Base-by-base conservation (phyloP, 1,140 invertebrate genomes). In the Listronotus bonariensis region DNA sequence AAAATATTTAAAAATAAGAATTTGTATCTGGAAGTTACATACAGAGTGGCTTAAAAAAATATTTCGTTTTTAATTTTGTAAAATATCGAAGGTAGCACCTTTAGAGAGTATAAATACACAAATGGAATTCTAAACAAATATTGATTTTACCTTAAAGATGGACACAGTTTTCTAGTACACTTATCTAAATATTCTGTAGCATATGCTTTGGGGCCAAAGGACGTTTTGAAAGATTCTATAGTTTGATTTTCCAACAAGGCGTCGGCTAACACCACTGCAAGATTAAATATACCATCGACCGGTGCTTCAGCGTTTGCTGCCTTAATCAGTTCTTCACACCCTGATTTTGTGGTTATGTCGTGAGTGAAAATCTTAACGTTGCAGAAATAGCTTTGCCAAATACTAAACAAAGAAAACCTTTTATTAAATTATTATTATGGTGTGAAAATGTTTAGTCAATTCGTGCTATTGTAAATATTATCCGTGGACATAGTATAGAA, bases 241-340 rank as follows among this genome's bases (percentile, higher is more conserved):
- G 80, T 84, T 74, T 86, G 84, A 65, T 86, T 85, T 49, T 81
- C 77, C 55, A 81, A 80, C 0, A 85, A 0, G 4, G 69, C 73
- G 43, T 87, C 85, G 55, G 78, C 80, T 4, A 86, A 70, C 20
- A 88, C 84, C 60, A 87, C 87, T 7, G 91, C 91, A 14, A 93
- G 78, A 76, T 93, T 90, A 75, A 92, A 93, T 31, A 93, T 86
- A n/a, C 83, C 90, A 43, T 86, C 89, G 43, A 93, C 81, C 9
- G 87, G 86, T 1, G 84, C 89, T 1, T 88, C 69, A 61, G 80
- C 73, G 1, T 70, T 73, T 0, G 88, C 84, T 34, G 84, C 80
- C 53, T 83, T 77, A 3, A 93, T 54, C 15, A 93, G 79, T 3
- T 79, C 62, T 48, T 83, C 82, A 51, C 78, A 83, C 0, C 84